Evolutionary conservation across 2,113 vertebrate species (phyloP).

Genomic region (Cygnus buccinator): DNA sequence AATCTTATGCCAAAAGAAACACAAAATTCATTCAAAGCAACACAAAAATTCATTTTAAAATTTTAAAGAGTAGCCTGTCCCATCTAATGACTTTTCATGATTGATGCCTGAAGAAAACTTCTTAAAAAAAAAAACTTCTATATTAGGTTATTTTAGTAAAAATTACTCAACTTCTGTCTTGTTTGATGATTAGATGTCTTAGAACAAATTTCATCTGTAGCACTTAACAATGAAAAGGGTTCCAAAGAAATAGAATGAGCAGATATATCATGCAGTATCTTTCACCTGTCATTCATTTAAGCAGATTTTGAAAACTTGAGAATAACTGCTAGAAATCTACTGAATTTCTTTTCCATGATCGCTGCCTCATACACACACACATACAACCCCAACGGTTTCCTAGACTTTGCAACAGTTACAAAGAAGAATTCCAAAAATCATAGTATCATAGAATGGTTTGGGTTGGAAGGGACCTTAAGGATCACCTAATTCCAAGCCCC

Average conservation of each 20-base stretch:
- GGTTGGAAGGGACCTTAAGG: no score
- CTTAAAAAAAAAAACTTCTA: neutral
- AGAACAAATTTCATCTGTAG: neutral
- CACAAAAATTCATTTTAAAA: neutral
- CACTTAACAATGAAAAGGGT: neutral
- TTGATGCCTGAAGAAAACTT: neutral
- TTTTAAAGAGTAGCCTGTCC: neutral
- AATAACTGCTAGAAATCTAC: neutral
- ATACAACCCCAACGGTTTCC: neutral
- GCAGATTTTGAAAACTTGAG: neutral
- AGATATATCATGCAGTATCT: neutral
- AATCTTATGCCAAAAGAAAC: constrained; percentile 14
- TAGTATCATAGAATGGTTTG: neutral
- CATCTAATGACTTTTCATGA: neutral
- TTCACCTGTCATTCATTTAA: neutral
- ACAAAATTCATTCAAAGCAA: neutral
- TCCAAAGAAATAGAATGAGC: neutral
- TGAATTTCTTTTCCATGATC: neutral
- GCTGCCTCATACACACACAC: neutral
- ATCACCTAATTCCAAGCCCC: no score
- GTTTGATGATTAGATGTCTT: neutral
- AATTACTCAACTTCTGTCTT: neutral
- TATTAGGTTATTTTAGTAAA: neutral
- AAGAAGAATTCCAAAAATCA: neutral
- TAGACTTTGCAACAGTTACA: neutral